phyloP scores from a whole-genome alignment of 1,140 invertebrate genomes.

The Brachionus rotundiformis region DNA sequence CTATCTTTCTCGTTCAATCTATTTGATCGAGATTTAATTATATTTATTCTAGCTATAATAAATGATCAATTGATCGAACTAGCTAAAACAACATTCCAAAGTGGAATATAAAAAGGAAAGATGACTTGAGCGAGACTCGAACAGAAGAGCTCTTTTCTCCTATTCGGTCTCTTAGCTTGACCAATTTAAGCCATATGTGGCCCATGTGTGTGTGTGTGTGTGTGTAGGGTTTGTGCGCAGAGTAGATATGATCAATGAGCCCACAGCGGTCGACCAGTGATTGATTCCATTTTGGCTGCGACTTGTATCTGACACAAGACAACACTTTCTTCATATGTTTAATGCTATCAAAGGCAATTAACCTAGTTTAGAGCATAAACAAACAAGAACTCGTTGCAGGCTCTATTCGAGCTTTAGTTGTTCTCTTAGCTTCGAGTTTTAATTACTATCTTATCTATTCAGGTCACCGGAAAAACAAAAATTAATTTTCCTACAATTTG shows the following conservation, averaged over 20 bases:
- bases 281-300: background rate
- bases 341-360: conserved; percentile 30
- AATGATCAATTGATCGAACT: conserved; percentile 47
- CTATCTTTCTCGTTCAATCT: background rate
- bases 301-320: conserved; percentile 27
- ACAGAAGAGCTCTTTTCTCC: background rate
- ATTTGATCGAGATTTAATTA: conserved; percentile 47
- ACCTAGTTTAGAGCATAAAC: conserved; percentile 38
- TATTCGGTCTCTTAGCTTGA: background rate
- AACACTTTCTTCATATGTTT: background rate
- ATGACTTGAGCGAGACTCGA: background rate
- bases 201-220: background rate
- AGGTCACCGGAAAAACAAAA: conserved; percentile 29
- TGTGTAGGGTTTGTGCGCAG: too few species aligned
- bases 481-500: conserved; percentile 23
- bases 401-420: background rate
- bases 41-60: conserved; percentile 39
- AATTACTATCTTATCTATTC: conserved; percentile 44
- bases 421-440: background rate
- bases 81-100: background rate
- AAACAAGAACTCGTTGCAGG: conserved; percentile 1
- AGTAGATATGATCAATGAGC: background rate
- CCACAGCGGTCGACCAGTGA: background rate
- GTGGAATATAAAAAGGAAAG: conserved; percentile 20
- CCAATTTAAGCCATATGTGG: too few species aligned